phyloP scores from a whole-genome alignment of 1,140 invertebrate species.

The Drosophila sp. region DNA sequence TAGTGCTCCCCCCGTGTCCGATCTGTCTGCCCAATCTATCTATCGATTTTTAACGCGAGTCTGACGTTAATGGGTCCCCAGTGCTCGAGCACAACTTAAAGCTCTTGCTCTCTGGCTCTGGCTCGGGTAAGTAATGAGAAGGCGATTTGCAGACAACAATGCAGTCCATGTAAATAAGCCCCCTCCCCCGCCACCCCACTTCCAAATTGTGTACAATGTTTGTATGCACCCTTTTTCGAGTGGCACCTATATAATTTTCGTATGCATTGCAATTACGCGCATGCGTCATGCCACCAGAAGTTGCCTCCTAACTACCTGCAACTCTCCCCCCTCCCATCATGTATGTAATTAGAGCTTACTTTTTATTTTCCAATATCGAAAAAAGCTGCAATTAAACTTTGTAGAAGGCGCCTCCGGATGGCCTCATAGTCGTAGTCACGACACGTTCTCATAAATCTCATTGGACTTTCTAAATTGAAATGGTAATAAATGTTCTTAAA shows the following conservation, averaged over 20 bases:
- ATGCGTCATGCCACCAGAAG: conserved; percentile 60
- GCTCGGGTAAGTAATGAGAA: conserved; percentile 60
- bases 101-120: neutral
- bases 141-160: conserved; percentile 57
- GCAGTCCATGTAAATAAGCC: conserved; percentile 54
- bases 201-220: conserved; percentile 13
- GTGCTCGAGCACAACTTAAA: conserved; percentile 20
- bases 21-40: conserved; percentile 59
- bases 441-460: conserved; percentile 72
- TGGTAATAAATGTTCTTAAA: conserved; percentile 72
- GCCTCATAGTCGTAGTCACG: conserved; percentile 33
- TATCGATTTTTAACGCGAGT: conserved; percentile 82
- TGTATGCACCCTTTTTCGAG: conserved; percentile 2
- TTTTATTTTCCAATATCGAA: conserved; percentile 52
- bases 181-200: neutral
- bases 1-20: conserved; percentile 13
- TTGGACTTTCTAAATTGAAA: conserved; percentile 64
- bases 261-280: conserved; percentile 69
- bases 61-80: conserved; percentile 74
- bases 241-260: conserved; percentile 36
- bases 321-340: conserved; percentile 1
- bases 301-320: conserved; percentile 1
- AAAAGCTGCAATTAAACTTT: conserved; percentile 76
- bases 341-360: conserved; percentile 63
- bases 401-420: conserved; percentile 31